Evolutionary conservation across 2,888 invertebrate genomes (phyloP).

Genomic region (Metalampra italica): DNA sequence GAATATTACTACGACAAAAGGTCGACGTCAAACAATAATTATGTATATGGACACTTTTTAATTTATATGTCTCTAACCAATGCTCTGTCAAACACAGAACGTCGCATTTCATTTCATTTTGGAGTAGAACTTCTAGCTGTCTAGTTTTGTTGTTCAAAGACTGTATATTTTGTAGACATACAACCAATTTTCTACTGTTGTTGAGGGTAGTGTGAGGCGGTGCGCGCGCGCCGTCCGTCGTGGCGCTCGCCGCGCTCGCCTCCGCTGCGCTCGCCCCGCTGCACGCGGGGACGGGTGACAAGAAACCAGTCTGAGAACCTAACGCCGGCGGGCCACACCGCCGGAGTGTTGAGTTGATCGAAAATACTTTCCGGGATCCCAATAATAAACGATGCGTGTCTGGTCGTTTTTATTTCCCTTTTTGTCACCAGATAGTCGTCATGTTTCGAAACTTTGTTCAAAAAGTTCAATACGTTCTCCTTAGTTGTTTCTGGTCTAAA

Average conservation of each 20-base stretch:
- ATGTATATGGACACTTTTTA: background rate
- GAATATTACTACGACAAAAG: background rate
- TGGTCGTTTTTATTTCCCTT: background rate
- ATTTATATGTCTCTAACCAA: background rate
- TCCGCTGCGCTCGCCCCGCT: background rate
- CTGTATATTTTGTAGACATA: background rate
- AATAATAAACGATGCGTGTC: background rate
- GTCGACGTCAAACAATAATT: background rate
- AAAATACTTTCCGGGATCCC: background rate
- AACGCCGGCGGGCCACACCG: background rate
- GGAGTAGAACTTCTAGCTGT: background rate
- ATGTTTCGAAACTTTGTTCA: background rate
- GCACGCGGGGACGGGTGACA: background rate
- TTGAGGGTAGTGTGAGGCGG: too few relatives aligned
- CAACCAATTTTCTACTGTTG: background rate
- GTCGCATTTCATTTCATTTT: background rate
- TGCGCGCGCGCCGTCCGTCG: too few relatives aligned
- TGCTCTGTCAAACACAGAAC: background rate
- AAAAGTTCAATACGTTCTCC: background rate
- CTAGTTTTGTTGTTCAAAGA: background rate
- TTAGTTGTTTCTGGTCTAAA: background rate
- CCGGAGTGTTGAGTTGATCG: background rate
- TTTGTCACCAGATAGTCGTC: background rate
- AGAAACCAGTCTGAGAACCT: background rate
- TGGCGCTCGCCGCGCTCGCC: background rate